phyloP scores from a whole-genome alignment of 1,140 invertebrate genomes.

The Drosophila lacertosa region DNA sequence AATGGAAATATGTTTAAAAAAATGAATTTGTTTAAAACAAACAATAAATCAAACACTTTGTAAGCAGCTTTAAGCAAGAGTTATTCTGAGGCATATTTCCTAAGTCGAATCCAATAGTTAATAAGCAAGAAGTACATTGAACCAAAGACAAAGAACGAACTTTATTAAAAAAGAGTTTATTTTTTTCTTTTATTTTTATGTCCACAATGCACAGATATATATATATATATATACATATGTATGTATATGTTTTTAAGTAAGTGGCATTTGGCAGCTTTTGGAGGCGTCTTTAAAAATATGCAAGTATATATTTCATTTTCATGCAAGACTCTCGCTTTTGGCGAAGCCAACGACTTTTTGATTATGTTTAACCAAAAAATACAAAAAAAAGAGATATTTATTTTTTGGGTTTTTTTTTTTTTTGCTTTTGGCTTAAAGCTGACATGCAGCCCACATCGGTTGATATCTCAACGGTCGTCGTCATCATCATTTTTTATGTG shows the following conservation, averaged over 20 bases:
- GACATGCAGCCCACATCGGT: slow-evolving; percentile 32
- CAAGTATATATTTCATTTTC: slow-evolving; percentile 38
- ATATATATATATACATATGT: neutral
- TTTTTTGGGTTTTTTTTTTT: slow-evolving; percentile 4
- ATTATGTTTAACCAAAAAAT: slow-evolving; percentile 43
- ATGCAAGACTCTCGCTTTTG: slow-evolving; percentile 51
- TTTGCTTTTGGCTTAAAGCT: slow-evolving; percentile 8
- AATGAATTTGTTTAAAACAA: no score
- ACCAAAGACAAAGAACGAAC: neutral
- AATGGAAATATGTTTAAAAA: no score
- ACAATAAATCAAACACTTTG: no score
- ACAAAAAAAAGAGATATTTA: neutral
- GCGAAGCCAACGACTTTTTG: slow-evolving; percentile 64
- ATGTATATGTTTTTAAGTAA: no score
- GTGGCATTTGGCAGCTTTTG: slow-evolving; percentile 23
- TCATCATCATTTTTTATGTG: slow-evolving; percentile 74
- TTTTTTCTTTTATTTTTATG: neutral
- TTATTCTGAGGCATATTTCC: no score
- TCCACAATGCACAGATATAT: neutral
- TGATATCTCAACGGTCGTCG: slow-evolving; percentile 44
- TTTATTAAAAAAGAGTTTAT: neutral
- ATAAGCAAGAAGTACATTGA: neutral
- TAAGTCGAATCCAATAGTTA: no score
- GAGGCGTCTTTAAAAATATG: slow-evolving; percentile 13
- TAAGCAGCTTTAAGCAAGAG: no score